A percentile compares a stretch with the other conserved stretches of the same genome.
These are phyloP conservation scores for Verasper variegatus DNA, from an alignment of 2,113 vertebrate species.

Conservation along the genomic window DNA sequence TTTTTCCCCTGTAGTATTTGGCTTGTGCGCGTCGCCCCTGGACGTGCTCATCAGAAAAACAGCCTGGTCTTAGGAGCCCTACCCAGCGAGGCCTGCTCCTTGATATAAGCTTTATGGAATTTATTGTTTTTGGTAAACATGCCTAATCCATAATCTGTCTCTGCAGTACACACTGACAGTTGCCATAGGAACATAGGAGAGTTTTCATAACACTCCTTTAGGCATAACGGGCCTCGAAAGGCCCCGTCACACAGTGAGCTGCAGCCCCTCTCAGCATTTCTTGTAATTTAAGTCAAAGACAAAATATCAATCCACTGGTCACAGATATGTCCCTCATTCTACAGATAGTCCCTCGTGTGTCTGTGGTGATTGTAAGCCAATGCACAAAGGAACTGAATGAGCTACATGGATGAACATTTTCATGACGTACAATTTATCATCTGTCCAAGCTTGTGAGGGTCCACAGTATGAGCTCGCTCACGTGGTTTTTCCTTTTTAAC, in stretches of 20 bases:
- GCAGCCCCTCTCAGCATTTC: conserved; percentile 24
- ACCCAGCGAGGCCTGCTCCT: conserved; percentile 38
- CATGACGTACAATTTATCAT: neutral
- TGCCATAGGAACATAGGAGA: conserved; percentile 67
- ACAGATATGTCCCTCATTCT: conserved; percentile 59
- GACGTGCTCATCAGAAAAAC: conserved; percentile 36
- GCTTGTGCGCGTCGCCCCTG: conserved; percentile 34
- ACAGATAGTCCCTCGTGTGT: conserved; percentile 61
- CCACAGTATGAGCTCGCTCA: neutral
- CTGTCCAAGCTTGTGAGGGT: too few relatives aligned
- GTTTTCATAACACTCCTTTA: conserved; percentile 69
- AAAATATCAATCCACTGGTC: conserved; percentile 62
- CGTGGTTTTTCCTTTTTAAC: neutral
- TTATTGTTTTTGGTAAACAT: conserved; percentile 81
- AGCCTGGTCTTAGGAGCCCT: conserved; percentile 24
- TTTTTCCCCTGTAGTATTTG: conserved; percentile 46
- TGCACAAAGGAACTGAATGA: conserved; percentile 40
- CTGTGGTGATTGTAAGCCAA: conserved; percentile 52
- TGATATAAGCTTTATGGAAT: conserved; percentile 76
- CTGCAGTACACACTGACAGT: conserved; percentile 55
- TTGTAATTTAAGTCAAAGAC: conserved; percentile 47
- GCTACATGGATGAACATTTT: neutral
- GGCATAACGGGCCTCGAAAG: conserved; percentile 39
- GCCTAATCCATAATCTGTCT: conserved; percentile 63
- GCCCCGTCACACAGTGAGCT: conserved; percentile 25